phyloP scores from a whole-genome alignment of 1,140 invertebrate species.

The Polypedilum vanderplanki region DNA sequence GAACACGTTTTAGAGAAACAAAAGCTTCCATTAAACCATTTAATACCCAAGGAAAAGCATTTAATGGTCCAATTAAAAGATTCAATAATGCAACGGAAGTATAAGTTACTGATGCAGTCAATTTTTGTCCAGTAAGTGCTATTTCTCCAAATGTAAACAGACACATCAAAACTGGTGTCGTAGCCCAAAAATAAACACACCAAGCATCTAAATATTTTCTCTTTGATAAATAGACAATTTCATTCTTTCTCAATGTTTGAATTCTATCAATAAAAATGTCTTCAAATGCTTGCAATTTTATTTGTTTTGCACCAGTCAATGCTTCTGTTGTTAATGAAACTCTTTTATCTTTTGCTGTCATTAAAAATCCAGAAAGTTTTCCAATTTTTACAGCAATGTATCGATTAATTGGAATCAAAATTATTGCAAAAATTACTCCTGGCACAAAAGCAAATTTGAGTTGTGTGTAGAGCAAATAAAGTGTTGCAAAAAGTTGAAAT shows the following conservation, averaged over 20 bases:
- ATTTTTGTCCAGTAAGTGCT: slow-evolving; percentile 70
- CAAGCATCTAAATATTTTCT: slow-evolving; percentile 97
- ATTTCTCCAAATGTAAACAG: slow-evolving; percentile 88
- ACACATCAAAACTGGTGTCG: slow-evolving; percentile 92
- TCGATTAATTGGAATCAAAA: slow-evolving; percentile 94
- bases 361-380: slow-evolving; percentile 75
- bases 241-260: slow-evolving; percentile 57
- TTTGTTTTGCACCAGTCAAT: slow-evolving; percentile 74
- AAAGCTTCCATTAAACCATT: slow-evolving; percentile 93
- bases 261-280: slow-evolving; percentile 70
- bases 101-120: slow-evolving; percentile 82
- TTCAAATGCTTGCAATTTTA: slow-evolving; percentile 95
- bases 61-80: slow-evolving; percentile 92
- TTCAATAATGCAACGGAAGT: slow-evolving; percentile 91
- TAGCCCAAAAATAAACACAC: slow-evolving; percentile 98
- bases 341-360: slow-evolving; percentile 85
- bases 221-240: slow-evolving; percentile 69
- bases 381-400: slow-evolving; percentile 85
- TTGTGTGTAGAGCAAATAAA: slow-evolving; percentile 79
- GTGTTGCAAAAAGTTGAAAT: slow-evolving; percentile 70
- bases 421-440: slow-evolving; percentile 75
- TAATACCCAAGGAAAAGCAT: slow-evolving; percentile 97
- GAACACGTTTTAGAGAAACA: slow-evolving; percentile 78
- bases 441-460: slow-evolving; percentile 86
- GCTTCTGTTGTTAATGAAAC: slow-evolving; percentile 86